These are phyloP conservation scores for Acleris emargana DNA, from an alignment of 2,888 invertebrate species.

Conservation along the genomic window DNA sequence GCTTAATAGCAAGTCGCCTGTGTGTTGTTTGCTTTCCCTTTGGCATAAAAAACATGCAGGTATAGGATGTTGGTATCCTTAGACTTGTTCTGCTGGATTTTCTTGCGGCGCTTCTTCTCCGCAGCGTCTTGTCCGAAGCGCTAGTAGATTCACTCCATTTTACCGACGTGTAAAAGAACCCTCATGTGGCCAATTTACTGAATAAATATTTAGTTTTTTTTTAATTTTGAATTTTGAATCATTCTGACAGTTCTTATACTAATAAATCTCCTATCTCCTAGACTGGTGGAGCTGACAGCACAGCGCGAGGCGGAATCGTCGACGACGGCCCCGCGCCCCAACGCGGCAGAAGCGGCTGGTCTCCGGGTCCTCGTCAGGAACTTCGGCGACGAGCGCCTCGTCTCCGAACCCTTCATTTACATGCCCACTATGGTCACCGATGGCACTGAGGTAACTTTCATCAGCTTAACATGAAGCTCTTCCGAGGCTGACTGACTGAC, in stretches of 20 bases:
- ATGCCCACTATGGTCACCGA: constrained; percentile 81
- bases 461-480: not conserved
- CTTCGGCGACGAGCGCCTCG: constrained; percentile 84
- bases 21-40: too few relatives aligned
- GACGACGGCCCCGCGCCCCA: constrained; percentile 54
- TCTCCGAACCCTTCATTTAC: constrained; percentile 79
- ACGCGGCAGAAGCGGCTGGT: constrained; percentile 62
- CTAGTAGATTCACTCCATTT: too few relatives aligned
- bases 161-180: too few relatives aligned
- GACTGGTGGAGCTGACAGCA: constrained; percentile 80
- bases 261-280: constrained; percentile 41
- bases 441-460: constrained; percentile 65
- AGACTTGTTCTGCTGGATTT: too few relatives aligned
- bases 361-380: constrained; percentile 84
- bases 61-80: not conserved
- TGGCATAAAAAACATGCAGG: too few relatives aligned
- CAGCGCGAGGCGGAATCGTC: constrained; percentile 75
- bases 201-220: too few relatives aligned
- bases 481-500: too few relatives aligned
- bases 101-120: too few relatives aligned
- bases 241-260: not conserved
- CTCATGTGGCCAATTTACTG: too few relatives aligned
- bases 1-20: too few relatives aligned
- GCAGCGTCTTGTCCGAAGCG: too few relatives aligned
- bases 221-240: too few relatives aligned